Evolutionary conservation across 2,797 vertebrate species (phyloP).

Genomic region (Carcharodon carcharias): DNA sequence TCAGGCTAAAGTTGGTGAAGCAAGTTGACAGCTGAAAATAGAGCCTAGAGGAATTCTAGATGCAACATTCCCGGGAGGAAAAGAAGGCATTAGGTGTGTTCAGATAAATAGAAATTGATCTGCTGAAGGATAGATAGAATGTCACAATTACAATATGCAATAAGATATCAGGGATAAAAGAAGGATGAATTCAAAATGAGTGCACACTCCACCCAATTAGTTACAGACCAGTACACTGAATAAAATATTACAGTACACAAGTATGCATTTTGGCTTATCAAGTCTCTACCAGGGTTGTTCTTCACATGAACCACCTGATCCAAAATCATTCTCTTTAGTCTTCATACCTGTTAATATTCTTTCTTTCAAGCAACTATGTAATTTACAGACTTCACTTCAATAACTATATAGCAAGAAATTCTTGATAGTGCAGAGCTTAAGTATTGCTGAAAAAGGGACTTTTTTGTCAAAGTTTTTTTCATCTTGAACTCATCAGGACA

Average conservation of each 20-base stretch:
- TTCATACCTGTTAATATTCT: neutral
- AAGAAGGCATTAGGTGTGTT: neutral
- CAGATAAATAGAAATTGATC: neutral
- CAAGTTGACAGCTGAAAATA: neutral
- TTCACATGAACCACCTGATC: neutral
- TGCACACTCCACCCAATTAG: too few relatives aligned
- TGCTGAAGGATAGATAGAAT: neutral
- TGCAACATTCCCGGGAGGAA: neutral
- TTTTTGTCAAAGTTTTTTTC: too few relatives aligned
- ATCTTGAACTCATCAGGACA: too few relatives aligned
- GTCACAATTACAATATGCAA: neutral
- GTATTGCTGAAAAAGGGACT: too few relatives aligned
- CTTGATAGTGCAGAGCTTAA: too few relatives aligned
- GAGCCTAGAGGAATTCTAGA: neutral
- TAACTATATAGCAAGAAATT: neutral
- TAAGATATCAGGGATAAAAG: neutral
- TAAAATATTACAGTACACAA: neutral
- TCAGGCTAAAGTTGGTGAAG: neutral
- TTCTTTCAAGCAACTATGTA: neutral
- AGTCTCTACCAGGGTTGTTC: neutral
- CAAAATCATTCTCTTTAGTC: neutral
- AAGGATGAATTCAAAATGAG: neutral
- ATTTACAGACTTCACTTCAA: neutral
- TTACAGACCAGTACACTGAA: neutral
- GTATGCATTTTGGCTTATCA: neutral